These are phyloP conservation scores for Eupithecia tripunctaria DNA, from an alignment of 2,888 invertebrate genomes.

Conservation along the genomic window DNA sequence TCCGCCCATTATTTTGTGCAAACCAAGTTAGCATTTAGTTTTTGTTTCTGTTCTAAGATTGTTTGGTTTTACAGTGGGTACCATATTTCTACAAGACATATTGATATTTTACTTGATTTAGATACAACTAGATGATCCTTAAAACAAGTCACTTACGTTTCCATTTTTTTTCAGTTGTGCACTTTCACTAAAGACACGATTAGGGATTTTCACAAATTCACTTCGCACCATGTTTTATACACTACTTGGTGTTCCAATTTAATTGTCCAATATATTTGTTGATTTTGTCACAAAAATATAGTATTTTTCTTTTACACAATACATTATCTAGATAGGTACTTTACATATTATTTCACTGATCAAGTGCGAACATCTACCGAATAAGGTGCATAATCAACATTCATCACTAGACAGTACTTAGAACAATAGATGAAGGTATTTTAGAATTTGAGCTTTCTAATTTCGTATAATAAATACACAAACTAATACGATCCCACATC, in stretches of 20 bases:
- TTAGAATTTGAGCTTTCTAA: conserved; percentile 38
- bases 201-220: conserved; percentile 30
- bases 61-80: background rate
- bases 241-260: conserved; percentile 41
- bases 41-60: background rate
- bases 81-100: background rate
- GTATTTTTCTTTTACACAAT: conserved; percentile 44
- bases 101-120: conserved; percentile 7
- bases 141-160: background rate
- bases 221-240: conserved; percentile 28
- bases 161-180: conserved; percentile 23
- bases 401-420: conserved; percentile 26
- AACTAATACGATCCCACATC: background rate
- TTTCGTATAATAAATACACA: conserved; percentile 29
- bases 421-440: conserved; percentile 13
- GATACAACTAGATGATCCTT: conserved; percentile 10
- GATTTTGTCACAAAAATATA: conserved; percentile 58
- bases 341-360: conserved; percentile 17
- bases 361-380: conserved; percentile 34
- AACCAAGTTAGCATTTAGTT: background rate
- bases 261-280: conserved; percentile 41
- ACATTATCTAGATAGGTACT: conserved; percentile 42
- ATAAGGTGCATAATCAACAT: conserved; percentile 34
- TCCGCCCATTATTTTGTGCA: background rate
- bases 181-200: conserved; percentile 32